Base-by-base conservation (phyloP, 2,113 vertebrate species). In the Callaeas wilsoni region DNA sequence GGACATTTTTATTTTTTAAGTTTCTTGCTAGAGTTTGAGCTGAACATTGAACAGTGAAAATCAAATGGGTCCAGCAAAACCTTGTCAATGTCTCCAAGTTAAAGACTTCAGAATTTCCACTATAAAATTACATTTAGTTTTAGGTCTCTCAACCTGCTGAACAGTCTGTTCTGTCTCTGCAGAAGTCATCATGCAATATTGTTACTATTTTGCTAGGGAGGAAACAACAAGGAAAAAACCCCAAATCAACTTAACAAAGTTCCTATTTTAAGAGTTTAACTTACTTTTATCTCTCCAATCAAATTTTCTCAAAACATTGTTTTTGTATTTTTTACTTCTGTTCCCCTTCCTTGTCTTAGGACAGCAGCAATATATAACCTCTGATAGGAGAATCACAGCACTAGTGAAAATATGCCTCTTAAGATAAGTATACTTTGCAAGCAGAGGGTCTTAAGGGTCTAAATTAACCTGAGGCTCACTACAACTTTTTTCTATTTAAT, bases 391-490 rank as follows among this genome's bases (percentile, higher is more conserved):
- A 44, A 75, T 39, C 8, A n/a, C 7, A 44, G 4, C 5, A 4
- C 6, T 75, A 65, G 10, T 55, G 23, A 65, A 80, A 90, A 59
- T 63, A n/a, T 21, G 4, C 8, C 11, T 33, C 9, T 67, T 79
- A 44, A 73, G 4, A 1, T 13, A 73, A 64, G 60, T 7, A 55
- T 8, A 41, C 6, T 62, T 92, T 35, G 10, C 5, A 71, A 75
- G 19, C 0, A 7, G 1, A 19, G 35, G 16, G 1, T 67, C 26
- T 59, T 39, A 47, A 32, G 4, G 26, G 2, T 49, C 10, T 62
- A 53, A 80, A 49, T 47, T 17, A 39, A 80, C 27, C 2, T 35
- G 7, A 50, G 7, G 3, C 4, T 78, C 16, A 47, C 16, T 60
- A 2, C 5, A 23, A 0, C 1, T 23, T 56, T 89, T 64, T 57